Evolutionary conservation across 1,140 invertebrate genomes (phyloP).

Genomic region (Temnothorax nylanderi): DNA sequence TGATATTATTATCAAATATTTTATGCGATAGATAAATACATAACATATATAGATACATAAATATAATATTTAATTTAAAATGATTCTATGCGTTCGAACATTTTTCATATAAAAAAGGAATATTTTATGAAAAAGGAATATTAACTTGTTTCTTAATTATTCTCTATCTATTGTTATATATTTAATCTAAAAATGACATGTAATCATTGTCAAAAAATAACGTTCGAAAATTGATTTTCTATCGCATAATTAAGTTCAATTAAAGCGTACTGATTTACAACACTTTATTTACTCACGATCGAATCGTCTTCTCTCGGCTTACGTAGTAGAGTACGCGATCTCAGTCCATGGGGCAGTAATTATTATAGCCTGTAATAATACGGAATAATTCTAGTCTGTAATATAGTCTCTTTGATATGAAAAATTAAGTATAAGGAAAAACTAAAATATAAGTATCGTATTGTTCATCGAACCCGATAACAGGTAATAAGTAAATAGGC

Average conservation of each 20-base stretch:
- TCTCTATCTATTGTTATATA: neutral
- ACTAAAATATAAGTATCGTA: neutral
- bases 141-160: neutral
- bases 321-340: conserved; percentile 81
- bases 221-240: neutral
- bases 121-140: neutral
- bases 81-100: neutral
- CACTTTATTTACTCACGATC: neutral
- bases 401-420: neutral
- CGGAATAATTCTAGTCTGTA: conserved; percentile 41
- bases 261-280: neutral
- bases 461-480: neutral
- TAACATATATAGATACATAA: neutral
- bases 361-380: conserved; percentile 66
- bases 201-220: neutral
- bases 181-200: neutral
- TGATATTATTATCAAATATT: neutral
- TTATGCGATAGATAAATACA: neutral
- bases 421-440: neutral
- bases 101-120: neutral
- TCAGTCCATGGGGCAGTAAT: conserved; percentile 76
- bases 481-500: conserved; percentile 6
- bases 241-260: neutral
- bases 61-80: neutral
- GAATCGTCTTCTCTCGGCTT: conserved; percentile 61